Conservation (phyloP, 1,140 invertebrate genomes). For the Musca domestica region DNA sequence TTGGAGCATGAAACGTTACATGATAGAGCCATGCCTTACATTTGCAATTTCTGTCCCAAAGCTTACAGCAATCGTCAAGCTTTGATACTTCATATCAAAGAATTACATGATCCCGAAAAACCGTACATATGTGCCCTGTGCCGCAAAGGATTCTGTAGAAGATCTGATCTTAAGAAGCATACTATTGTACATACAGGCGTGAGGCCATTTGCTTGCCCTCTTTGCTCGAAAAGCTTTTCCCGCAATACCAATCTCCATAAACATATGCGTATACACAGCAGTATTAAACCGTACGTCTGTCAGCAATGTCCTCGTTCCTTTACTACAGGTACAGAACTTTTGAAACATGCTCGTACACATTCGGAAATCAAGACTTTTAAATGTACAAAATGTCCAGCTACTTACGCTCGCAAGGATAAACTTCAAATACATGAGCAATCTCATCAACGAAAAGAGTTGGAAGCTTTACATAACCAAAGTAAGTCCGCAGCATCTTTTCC, state of each 20-base stretch:
- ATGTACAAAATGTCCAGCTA: conserved; percentile 66
- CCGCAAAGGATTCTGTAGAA: conserved; percentile 63
- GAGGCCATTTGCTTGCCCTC: conserved; percentile 65
- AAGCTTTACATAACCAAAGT: conserved; percentile 8
- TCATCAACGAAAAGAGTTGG: conserved; percentile 51
- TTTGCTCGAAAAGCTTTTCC: conserved; percentile 69
- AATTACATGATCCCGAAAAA: conserved; percentile 63
- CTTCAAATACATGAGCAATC: conserved; percentile 61
- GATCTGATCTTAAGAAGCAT: conserved; percentile 67
- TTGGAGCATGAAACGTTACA: conserved; percentile 61
- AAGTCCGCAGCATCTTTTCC: neutral
- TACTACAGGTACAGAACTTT: conserved; percentile 67
- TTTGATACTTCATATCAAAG: conserved; percentile 62
- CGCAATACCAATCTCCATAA: conserved; percentile 81
- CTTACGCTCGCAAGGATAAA: conserved; percentile 66
- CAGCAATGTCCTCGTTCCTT: conserved; percentile 72
- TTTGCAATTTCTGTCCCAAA: conserved; percentile 60
- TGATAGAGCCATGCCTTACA: conserved; percentile 60
- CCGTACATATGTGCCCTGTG: conserved; percentile 66
- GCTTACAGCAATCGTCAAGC: conserved; percentile 58
- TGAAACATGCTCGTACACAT: conserved; percentile 68
- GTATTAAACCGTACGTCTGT: conserved; percentile 68
- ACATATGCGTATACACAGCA: conserved; percentile 74
- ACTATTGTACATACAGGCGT: conserved; percentile 72
- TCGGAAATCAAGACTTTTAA: conserved; percentile 69